Base-by-base conservation (phyloP, 30 jellyfish, hydroid and myxozoan genomes). In the Hydra vulgaris region DNA sequence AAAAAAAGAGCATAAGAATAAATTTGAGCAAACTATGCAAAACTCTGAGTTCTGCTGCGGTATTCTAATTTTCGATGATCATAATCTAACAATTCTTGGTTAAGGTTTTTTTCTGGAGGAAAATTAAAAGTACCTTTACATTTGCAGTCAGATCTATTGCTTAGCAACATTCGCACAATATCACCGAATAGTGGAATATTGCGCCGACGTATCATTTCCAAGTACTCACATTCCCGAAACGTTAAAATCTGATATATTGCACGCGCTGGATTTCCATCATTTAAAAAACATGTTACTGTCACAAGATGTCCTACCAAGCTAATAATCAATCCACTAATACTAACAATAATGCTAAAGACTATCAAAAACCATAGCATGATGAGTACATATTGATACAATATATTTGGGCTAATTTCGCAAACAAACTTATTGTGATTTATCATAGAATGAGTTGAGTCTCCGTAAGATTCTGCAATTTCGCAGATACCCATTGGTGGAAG, bases 401-500 rank as follows among this genome's bases (percentile, higher is more conserved):
- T 80, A 53, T 80, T 80, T 25, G 87, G 87, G 71, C 84, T 66
- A 72, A 80, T 80, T 66, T 80, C 87, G 52, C 87, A 80, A 15
- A 80, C 83, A 3, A 80, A 69, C 53, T 70, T 67, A 26, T 80
- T 19, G 15, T 17, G 23, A 26, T 80, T 80, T 17, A 21, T 20
- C 17, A 66, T 25, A 19, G 15, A 56, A 1, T 21, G n/a, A 27
- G 71, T 55, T 15, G 17, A 21, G 83, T 80, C 87, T 66, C 21
- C 20, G 40, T 21, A 23, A 27, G 80, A 23, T 70, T 80, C 87
- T 12, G 68, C 27, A 23, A 80, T 52, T 21, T 80, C 87, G 40
- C 87, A 80, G 26, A 80, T 19, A 18, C 87, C 87, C 87, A 80
- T 80, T 0, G 87, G 87, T 22, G 87, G 87, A 19, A 80, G 71